phyloP scores from a whole-genome alignment of 2,797 vertebrate species.

The Lerista edwardsae region DNA sequence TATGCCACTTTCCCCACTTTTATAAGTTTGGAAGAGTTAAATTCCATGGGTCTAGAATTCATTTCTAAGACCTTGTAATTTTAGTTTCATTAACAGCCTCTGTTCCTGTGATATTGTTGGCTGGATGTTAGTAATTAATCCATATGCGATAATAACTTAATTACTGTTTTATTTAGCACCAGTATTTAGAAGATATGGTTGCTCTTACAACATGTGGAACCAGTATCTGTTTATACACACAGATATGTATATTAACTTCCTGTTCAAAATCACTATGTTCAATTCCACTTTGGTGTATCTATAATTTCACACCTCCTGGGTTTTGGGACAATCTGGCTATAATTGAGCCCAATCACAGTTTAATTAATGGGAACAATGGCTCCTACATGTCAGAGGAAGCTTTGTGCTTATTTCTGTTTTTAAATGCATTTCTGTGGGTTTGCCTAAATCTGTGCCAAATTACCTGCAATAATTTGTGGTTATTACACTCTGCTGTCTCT shows the following conservation, averaged over 20 bases:
- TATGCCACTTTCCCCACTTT: neutral
- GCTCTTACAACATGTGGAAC: constrained; percentile 18
- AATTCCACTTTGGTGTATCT: constrained; percentile 33
- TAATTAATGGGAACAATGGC: constrained; percentile 62
- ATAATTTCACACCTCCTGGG: accelerated
- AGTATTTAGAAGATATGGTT: constrained; percentile 41
- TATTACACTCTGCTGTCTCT: constrained; percentile 65
- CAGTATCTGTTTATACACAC: constrained; percentile 22
- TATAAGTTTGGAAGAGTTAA: neutral
- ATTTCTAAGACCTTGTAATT: neutral
- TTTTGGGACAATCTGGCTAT: constrained; percentile 55
- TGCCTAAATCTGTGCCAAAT: constrained; percentile 66
- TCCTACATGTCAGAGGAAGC: neutral
- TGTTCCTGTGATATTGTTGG: constrained; percentile 10
- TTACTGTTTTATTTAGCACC: constrained; percentile 14
- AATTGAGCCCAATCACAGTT: constrained; percentile 60
- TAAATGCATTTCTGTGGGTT: constrained; percentile 61
- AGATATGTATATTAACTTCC: constrained; percentile 15
- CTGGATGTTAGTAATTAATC: constrained; percentile 38
- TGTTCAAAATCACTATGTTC: constrained; percentile 42
- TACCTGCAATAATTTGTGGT: constrained; percentile 72
- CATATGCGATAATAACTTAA: constrained; percentile 32
- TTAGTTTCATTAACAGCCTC: constrained; percentile 23
- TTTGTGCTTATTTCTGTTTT: constrained; percentile 48
- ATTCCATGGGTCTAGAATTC: neutral